Percentiles rank a stretch among this genome's conserved stretches.
These are phyloP conservation scores for Bugula neritina DNA, from an alignment of 2,888 invertebrate species.

Conservation along the genomic window DNA sequence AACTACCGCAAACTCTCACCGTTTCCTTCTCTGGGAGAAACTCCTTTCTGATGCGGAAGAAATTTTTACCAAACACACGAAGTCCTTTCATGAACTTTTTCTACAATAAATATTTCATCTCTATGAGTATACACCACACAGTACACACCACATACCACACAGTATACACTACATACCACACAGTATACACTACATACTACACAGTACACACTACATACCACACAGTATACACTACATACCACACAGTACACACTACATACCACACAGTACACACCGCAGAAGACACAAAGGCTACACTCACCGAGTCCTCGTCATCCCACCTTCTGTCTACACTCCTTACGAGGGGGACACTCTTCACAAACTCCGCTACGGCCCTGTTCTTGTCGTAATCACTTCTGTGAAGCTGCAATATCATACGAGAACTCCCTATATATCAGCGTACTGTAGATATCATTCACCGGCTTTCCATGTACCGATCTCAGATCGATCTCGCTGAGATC, in stretches of 20 bases:
- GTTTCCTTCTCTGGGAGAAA: conserved; percentile 93
- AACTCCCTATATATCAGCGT: neutral
- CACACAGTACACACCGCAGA: neutral
- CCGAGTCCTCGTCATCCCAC: conserved; percentile 94
- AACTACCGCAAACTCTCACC: too few species aligned
- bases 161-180: too few species aligned
- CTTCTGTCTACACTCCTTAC: conserved; percentile 95
- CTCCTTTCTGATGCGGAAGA: conserved; percentile 93
- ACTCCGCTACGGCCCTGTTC: conserved; percentile 86
- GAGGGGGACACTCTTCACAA: conserved; percentile 86
- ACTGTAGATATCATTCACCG: neutral
- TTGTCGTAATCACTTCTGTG: conserved; percentile 96
- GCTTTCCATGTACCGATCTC: too few species aligned
- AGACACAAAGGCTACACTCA: too few species aligned
- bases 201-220: too few species aligned
- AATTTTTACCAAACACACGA: conserved; percentile 96
- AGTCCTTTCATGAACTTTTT: conserved; percentile 98
- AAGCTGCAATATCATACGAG: conserved; percentile 58
- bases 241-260: too few species aligned
- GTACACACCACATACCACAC: too few species aligned
- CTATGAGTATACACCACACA: neutral
- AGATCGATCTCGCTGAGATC: too few species aligned
- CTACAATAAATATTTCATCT: conserved; percentile 51
- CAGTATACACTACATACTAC: too few species aligned
- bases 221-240: too few species aligned